Conservation (phyloP, 2,113 vertebrate species). For the Paralichthys olivaceus region DNA sequence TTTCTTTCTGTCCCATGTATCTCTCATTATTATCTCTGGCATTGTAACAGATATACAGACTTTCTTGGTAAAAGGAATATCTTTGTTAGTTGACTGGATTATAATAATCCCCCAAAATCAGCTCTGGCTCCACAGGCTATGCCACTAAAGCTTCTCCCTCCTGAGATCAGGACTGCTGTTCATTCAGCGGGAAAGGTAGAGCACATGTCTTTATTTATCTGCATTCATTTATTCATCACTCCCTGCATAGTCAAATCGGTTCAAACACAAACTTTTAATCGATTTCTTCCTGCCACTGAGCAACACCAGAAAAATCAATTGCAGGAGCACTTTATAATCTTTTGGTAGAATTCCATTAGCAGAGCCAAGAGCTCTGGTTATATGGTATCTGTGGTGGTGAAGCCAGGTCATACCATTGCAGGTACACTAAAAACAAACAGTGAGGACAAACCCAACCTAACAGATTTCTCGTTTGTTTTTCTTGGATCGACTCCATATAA, state of each 20-base stretch:
- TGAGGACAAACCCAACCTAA: constrained; percentile 8
- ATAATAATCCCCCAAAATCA: constrained; percentile 53
- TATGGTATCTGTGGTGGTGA: constrained; percentile 14
- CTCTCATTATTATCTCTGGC: constrained; percentile 17
- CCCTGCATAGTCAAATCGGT: constrained; percentile 17
- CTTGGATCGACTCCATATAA: constrained; percentile 13
- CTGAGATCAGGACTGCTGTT: constrained; percentile 13
- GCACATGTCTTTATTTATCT: constrained; percentile 15
- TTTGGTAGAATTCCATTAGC: constrained; percentile 21
- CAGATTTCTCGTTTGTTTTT: constrained; percentile 46
- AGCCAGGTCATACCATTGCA: constrained; percentile 25
- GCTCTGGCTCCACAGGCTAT: constrained; percentile 22
- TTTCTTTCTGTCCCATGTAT: constrained; percentile 1
- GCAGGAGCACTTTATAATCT: constrained; percentile 18
- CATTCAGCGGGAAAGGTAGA: constrained; percentile 13
- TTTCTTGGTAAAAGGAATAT: constrained; percentile 37
- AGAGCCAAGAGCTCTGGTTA: constrained; percentile 14
- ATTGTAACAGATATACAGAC: neutral
- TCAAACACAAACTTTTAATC: constrained; percentile 47
- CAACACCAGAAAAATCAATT: constrained; percentile 17
- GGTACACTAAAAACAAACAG: constrained; percentile 41
- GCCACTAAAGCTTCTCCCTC: constrained; percentile 29
- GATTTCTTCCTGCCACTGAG: constrained; percentile 22
- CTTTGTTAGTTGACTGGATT: constrained; percentile 47
- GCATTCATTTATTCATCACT: constrained; percentile 33